Base-by-base conservation (phyloP, 1,140 invertebrate genomes). In the Drosophila punjabiensis region DNA sequence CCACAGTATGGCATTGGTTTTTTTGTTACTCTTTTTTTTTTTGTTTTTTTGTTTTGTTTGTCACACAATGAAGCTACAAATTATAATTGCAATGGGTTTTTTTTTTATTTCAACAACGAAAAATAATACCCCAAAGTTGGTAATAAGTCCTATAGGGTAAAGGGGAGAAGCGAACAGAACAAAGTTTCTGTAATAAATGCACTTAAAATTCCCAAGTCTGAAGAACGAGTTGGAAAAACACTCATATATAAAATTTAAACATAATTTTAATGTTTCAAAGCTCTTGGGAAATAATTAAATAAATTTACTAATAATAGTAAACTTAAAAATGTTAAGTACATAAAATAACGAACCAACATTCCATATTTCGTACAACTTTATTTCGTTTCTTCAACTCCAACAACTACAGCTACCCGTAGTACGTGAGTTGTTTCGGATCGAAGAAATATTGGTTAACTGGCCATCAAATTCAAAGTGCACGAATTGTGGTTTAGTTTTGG, bases 401-500 rank as follows among this genome's bases (percentile, higher is more conserved):
- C 62, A 64, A 41, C 11, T 16, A 10, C 5, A n/a, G 8, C n/a
- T 33, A 53, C 28, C 28, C 13, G 10, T 13, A 4, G 39, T 64
- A 64, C 59, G 67, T 68, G 67, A 18, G 16, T 39, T 52, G 63
- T 69, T 30, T 53, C 11, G 35, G 24, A 53, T 67, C 45, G 30
- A 50, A 64, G 64, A 50, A 68, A 69, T 58, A 24, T 69, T 45
- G 48, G 47, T 70, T 24, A 55, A 53, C 37, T n/a, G 65, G 37
- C 65, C 67, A 69, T 70, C 65, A 55, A 70, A 69, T 69, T 43
- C 55, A 45, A 68, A 70, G 47, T 69, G 48, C 68, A 69, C 68
- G 68, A 70, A 30, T 53, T 69, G 47, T 33, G 56, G 28, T 28
- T 32, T 39, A 39, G 20, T 47, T 48, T 20, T 13, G 60, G 28